Percentiles rank a stretch among this genome's conserved stretches.
These are phyloP conservation scores for Drosophila demipolita DNA, from an alignment of 2,888 invertebrate species.

Conservation along the genomic window DNA sequence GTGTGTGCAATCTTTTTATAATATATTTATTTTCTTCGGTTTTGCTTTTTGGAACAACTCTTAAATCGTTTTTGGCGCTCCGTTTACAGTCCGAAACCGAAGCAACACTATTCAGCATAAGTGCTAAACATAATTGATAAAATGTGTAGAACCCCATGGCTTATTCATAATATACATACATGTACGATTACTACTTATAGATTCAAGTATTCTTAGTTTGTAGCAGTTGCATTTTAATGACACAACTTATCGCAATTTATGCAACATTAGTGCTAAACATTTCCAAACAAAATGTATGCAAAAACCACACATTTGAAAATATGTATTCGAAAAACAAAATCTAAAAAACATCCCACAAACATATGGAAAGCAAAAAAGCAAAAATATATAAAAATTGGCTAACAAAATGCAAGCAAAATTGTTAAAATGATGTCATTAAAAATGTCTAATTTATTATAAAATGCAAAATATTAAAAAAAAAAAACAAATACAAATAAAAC, in stretches of 20 bases:
- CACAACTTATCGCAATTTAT: conserved; percentile 25
- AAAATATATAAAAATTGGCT: conserved; percentile 45
- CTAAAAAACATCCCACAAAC: background rate
- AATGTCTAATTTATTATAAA: conserved; percentile 76
- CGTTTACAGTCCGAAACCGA: conserved; percentile 53
- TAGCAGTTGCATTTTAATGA: conserved; percentile 76
- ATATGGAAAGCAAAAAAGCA: conserved; percentile 8
- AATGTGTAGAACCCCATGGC: conserved; percentile 29
- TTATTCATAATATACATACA: conserved; percentile 38
- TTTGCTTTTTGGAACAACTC: conserved; percentile 51
- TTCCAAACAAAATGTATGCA: conserved; percentile 35
- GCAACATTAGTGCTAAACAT: conserved; percentile 33
- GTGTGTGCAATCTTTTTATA: conserved; percentile 56
- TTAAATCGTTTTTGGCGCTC: conserved; percentile 58
- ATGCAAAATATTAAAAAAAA: conserved; percentile 43
- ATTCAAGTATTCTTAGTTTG: conserved; percentile 72
- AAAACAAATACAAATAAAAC: conserved; percentile 14
- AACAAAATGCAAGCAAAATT: conserved; percentile 46
- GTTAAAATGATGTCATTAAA: conserved; percentile 59
- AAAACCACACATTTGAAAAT: conserved; percentile 4
- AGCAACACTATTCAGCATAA: conserved; percentile 42
- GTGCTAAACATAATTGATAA: conserved; percentile 44
- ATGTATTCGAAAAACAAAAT: background rate
- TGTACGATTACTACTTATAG: conserved; percentile 43
- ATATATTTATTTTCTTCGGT: conserved; percentile 29